Percentiles rank a stretch among this genome's conserved stretches.
phyloP scores from a whole-genome alignment of 2,888 invertebrate species.

The Nemoura dubitans region DNA sequence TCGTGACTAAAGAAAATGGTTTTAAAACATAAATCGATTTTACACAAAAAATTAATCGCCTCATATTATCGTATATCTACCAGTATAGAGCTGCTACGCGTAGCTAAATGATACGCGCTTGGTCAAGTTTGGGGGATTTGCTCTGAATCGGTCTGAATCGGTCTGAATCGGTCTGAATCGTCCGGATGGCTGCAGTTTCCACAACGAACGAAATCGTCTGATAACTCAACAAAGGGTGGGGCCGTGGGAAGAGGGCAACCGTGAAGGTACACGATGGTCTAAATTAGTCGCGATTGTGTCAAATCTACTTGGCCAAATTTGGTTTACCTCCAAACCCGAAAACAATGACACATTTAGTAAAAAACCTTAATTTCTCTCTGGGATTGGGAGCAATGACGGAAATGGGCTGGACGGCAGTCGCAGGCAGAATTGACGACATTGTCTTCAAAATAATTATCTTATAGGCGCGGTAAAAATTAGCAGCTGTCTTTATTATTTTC shows the following conservation, averaged over 20 bases:
- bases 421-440: neutral
- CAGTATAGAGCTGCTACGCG: neutral
- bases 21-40: slow-evolving; percentile 34
- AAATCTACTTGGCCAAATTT: no score
- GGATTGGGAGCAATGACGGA: neutral
- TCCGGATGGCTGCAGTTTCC: no score
- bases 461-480: neutral
- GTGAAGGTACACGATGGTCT: no score
- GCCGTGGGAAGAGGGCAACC: no score
- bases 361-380: no score
- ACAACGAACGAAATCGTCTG: no score
- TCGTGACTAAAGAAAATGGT: slow-evolving; percentile 40
- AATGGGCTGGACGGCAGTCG: neutral
- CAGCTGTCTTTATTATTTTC: slow-evolving; percentile 55
- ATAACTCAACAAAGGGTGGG: no score
- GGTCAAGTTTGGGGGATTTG: neutral
- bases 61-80: neutral
- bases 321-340: no score
- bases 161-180: neutral
- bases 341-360: no score
- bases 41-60: slow-evolving; percentile 21
- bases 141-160: neutral
- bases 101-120: neutral
- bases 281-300: no score
- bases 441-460: neutral